Conservation (phyloP, 2,888 invertebrate species). For the Mayetiola destructor region DNA sequence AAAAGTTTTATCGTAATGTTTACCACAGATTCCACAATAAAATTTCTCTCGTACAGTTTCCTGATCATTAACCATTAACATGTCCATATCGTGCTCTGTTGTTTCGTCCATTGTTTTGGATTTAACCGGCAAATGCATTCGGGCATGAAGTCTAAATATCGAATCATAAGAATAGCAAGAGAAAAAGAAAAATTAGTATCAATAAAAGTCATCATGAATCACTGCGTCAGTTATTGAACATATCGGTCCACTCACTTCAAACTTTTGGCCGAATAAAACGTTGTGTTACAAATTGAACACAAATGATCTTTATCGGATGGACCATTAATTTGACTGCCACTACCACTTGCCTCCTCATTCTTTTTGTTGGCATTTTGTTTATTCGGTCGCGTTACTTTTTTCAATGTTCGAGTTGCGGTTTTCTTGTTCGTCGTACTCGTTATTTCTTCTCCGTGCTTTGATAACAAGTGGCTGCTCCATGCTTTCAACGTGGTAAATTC, state of each 20-base stretch:
- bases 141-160: conserved; percentile 42
- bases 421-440: not conserved
- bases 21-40: conserved; percentile 41
- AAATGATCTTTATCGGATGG: conserved; percentile 11
- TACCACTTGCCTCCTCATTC: not conserved
- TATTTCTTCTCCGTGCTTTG: not conserved
- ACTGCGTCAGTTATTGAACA: conserved; percentile 13
- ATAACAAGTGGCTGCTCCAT: not conserved
- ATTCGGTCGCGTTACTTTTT: not conserved
- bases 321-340: not conserved
- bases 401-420: not conserved
- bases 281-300: conserved; percentile 52
- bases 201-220: not conserved
- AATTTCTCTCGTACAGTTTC: conserved; percentile 28
- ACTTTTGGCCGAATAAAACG: conserved; percentile 50
- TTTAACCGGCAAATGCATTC: conserved; percentile 58
- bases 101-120: conserved; percentile 34
- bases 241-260: conserved; percentile 24
- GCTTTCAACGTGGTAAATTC: not conserved
- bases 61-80: conserved; percentile 24
- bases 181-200: not conserved
- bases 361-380: not conserved
- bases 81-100: conserved; percentile 23
- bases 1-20: conserved; percentile 37
- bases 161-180: not conserved